phyloP scores from a whole-genome alignment of 2,797 vertebrate genomes.

The Tinamus major region DNA sequence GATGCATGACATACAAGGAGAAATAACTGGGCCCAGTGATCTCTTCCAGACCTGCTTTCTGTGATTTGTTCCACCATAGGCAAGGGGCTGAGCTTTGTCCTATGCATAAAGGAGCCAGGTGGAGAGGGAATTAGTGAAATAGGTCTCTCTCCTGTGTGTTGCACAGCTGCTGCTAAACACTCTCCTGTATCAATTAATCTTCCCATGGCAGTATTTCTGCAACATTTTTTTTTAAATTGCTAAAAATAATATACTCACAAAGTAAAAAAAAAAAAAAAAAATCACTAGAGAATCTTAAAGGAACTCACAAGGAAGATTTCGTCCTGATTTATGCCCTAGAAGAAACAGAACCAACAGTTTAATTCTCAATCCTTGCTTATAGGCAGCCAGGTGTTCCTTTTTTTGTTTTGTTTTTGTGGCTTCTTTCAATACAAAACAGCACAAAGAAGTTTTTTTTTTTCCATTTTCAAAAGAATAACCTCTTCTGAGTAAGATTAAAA shows the following conservation, averaged over 20 bases:
- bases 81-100: not conserved
- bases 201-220: no score
- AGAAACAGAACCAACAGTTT: not conserved
- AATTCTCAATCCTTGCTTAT: not conserved
- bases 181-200: not conserved
- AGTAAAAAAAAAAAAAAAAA: not conserved
- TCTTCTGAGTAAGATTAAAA: not conserved
- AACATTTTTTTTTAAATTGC: no score
- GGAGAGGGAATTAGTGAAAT: not conserved
- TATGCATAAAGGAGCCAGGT: not conserved
- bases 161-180: not conserved
- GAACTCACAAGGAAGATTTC: not conserved
- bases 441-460: not conserved
- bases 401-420: not conserved
- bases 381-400: not conserved
- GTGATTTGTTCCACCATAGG: not conserved
- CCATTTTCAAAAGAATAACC: not conserved
- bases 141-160: not conserved
- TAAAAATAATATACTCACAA: not conserved
- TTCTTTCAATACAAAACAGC: not conserved
- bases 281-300: not conserved
- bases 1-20: no score
- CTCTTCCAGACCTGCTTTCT: no score
- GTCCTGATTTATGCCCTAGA: not conserved
- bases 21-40: no score